Evolutionary conservation across 1,140 invertebrate species (phyloP).

Genomic region (Danaus plexippus): DNA sequence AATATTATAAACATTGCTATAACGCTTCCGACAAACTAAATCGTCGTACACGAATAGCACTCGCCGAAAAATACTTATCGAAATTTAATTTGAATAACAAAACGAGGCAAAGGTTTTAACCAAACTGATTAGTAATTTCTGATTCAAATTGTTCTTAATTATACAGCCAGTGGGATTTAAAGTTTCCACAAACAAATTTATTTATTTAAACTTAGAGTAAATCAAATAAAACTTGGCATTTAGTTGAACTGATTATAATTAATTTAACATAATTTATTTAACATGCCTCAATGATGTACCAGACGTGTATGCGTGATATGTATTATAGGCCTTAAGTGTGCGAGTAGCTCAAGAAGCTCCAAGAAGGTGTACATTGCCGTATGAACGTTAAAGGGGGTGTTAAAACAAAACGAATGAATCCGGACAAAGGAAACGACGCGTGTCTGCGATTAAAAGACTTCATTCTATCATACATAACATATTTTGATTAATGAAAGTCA

Average conservation of each 20-base stretch:
- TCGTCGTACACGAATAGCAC: too few relatives aligned
- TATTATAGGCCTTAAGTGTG: conserved; percentile 16
- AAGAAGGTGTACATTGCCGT: conserved; percentile 60
- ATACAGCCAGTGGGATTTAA: too few relatives aligned
- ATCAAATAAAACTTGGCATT: too few relatives aligned
- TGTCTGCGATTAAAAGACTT: conserved; percentile 50
- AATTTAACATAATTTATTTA: too few relatives aligned
- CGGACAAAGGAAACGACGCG: conserved; percentile 65
- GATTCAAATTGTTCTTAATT: too few relatives aligned
- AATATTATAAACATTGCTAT: too few relatives aligned
- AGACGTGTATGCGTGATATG: background rate
- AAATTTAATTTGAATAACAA: too few relatives aligned
- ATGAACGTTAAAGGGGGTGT: conserved; percentile 68
- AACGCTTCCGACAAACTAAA: too few relatives aligned
- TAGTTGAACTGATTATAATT: background rate
- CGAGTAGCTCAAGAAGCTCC: conserved; percentile 28
- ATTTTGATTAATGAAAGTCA: conserved; percentile 63
- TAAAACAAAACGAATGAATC: conserved; percentile 69
- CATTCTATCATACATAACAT: conserved; percentile 60
- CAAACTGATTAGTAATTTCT: too few relatives aligned
- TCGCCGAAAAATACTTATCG: too few relatives aligned
- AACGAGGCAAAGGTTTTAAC: too few relatives aligned
- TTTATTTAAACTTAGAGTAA: background rate
- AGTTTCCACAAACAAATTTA: background rate
- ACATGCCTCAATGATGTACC: background rate